phyloP scores from a whole-genome alignment of 2,888 invertebrate species.

The Coenonympha arcania region DNA sequence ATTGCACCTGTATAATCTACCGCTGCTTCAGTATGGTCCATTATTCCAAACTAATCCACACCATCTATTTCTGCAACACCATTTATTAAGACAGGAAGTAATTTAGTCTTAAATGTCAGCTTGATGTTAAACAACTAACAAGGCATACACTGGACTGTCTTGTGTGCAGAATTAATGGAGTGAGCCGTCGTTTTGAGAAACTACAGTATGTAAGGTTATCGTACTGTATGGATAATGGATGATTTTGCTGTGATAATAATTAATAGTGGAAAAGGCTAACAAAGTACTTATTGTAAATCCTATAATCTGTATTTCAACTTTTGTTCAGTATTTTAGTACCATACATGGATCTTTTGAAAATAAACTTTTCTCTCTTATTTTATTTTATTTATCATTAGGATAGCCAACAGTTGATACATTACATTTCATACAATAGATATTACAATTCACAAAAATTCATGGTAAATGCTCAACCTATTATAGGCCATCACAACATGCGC shows the following conservation, averaged over 20 bases:
- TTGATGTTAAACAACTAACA: conserved; percentile 5
- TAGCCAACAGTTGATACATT: too few species aligned
- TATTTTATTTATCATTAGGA: too few species aligned
- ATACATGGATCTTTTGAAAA: too few species aligned
- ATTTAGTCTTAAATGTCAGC: conserved; percentile 5
- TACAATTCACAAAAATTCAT: too few species aligned
- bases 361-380: too few species aligned
- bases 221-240: conserved; percentile 6
- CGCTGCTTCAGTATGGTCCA: not conserved
- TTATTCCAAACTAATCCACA: not conserved
- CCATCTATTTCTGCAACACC: conserved; percentile 1
- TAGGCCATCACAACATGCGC: too few species aligned
- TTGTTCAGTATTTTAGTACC: too few species aligned
- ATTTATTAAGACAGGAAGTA: conserved; percentile 1
- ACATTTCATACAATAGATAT: too few species aligned
- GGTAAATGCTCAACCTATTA: too few species aligned
- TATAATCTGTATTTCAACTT: too few species aligned
- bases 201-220: conserved; percentile 5
- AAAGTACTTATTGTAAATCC: not conserved
- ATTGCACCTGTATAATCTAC: too few species aligned
- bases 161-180: conserved; percentile 5
- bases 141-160: conserved; percentile 2
- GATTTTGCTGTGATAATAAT: not conserved
- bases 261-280: too few species aligned
- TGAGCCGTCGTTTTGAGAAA: not conserved